Conservation (phyloP, 2,113 vertebrate species). For the Hystrix brachyura region DNA sequence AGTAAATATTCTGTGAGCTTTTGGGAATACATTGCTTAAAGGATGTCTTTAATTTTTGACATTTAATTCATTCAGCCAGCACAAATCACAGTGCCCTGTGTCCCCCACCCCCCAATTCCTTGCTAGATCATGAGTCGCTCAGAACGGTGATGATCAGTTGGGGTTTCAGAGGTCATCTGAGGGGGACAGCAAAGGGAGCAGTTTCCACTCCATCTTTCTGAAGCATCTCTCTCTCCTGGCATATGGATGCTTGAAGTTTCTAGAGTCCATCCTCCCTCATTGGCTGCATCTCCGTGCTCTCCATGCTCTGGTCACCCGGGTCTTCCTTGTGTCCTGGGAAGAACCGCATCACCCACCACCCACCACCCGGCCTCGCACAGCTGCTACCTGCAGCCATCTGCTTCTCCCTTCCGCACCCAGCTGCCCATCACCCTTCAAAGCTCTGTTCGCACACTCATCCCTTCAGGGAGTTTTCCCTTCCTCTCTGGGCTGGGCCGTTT, state of each 20-base stretch:
- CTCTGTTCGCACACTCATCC: not conserved
- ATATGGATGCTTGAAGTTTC: not conserved
- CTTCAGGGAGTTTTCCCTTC: not conserved
- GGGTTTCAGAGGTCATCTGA: not conserved
- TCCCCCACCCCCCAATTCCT: not conserved
- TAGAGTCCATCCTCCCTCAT: not conserved
- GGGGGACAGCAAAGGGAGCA: no score
- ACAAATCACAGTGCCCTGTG: not conserved
- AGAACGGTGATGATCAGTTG: not conserved
- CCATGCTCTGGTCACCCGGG: not conserved
- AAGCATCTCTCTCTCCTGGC: not conserved
- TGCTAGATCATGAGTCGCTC: not conserved
- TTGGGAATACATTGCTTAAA: slow-evolving; percentile 40
- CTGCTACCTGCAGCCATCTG: not conserved
- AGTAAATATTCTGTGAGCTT: not conserved
- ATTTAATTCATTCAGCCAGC: not conserved
- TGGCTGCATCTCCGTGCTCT: not conserved
- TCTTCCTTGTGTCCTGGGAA: not conserved
- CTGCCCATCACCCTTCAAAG: not conserved
- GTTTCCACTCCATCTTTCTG: not conserved
- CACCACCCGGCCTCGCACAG: not conserved
- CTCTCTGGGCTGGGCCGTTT: not conserved
- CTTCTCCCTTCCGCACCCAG: not conserved
- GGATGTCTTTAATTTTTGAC: slow-evolving; percentile 51
- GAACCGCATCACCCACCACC: no score